A percentile compares a stretch with the other conserved stretches of the same genome.
phyloP scores from a whole-genome alignment of 2,888 invertebrate genomes.

The Plusia festucae region DNA sequence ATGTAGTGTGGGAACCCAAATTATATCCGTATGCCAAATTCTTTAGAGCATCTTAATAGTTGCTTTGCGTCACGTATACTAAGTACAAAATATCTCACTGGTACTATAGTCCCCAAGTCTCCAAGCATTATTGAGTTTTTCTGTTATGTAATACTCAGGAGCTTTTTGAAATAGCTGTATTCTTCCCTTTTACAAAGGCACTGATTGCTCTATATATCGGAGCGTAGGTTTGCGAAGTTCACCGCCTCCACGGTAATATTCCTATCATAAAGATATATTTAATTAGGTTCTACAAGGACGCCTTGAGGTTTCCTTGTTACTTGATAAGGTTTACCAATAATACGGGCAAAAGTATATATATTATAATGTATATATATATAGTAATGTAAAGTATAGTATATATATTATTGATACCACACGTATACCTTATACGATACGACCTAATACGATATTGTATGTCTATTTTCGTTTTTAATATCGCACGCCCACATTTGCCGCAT shows the following conservation, averaged over 20 bases:
- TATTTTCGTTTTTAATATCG: neutral
- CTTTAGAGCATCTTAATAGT: neutral
- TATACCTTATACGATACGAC: neutral
- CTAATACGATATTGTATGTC: too few species aligned
- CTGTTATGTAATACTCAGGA: conserved; percentile 1
- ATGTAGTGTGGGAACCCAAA: neutral
- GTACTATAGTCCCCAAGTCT: neutral
- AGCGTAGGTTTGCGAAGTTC: neutral
- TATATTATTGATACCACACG: conserved; percentile 5
- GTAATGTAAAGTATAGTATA: too few species aligned
- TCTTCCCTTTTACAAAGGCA: neutral
- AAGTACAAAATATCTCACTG: neutral
- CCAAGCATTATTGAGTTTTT: neutral
- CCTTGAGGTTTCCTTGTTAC: neutral
- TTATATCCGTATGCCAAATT: neutral
- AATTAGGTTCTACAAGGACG: neutral
- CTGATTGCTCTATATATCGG: neutral
- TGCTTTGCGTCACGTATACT: neutral
- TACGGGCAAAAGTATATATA: neutral
- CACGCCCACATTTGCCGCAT: neutral
- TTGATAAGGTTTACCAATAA: neutral
- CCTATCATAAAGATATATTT: conserved; percentile 5
- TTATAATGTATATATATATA: too few species aligned
- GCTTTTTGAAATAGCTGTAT: neutral
- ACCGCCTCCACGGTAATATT: conserved; percentile 1